Conservation (phyloP, 2,888 invertebrate species). For the Hoplodrina ambigua region DNA sequence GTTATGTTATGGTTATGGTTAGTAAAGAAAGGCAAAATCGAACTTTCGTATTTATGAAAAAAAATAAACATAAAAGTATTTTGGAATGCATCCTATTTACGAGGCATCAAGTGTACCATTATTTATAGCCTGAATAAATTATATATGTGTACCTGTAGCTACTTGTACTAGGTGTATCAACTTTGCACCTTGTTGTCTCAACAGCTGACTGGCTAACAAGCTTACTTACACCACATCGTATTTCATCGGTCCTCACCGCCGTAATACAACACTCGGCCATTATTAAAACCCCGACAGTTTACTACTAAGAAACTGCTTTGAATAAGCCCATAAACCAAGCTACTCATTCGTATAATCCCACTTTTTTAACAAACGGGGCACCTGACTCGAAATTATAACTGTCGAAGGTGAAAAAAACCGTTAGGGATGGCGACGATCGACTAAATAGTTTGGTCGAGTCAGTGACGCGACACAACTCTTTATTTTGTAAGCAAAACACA, state of each 20-base stretch:
- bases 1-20: no score
- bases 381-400: conserved; percentile 37
- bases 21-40: no score
- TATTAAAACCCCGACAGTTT: conserved; percentile 41
- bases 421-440: conserved; percentile 7
- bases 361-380: conserved; percentile 41
- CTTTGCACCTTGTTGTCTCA: conserved; percentile 56
- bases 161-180: conserved; percentile 16
- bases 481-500: conserved; percentile 22
- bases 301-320: conserved; percentile 40
- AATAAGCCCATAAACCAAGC: conserved; percentile 46
- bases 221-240: conserved; percentile 50
- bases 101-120: conserved; percentile 19
- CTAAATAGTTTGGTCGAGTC: conserved; percentile 14
- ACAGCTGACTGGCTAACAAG: conserved; percentile 59
- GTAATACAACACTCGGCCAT: conserved; percentile 57
- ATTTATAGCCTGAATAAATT: conserved; percentile 35
- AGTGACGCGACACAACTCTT: conserved; percentile 18
- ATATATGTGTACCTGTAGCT: conserved; percentile 15
- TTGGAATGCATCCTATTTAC: conserved; percentile 4
- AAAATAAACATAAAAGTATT: background rate
- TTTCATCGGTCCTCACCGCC: conserved; percentile 43
- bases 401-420: conserved; percentile 48
- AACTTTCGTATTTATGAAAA: background rate
- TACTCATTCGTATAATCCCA: conserved; percentile 47